Conservation (phyloP, 1,140 invertebrate species). For the Drosophila ercepeae region DNA sequence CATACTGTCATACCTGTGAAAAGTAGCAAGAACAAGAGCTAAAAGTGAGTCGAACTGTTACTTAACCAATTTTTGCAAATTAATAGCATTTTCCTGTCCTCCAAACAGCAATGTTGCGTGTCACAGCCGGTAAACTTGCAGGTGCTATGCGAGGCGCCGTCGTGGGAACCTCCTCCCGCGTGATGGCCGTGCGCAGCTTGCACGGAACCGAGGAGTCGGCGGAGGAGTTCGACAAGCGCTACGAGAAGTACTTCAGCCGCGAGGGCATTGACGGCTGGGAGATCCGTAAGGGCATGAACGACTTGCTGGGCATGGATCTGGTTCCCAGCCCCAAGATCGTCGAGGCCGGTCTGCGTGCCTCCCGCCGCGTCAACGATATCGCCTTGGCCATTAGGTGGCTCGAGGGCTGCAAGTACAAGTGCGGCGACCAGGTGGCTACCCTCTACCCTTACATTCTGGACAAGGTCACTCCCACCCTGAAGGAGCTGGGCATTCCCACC, state of each 20-base stretch:
- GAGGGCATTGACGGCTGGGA: conserved; percentile 98
- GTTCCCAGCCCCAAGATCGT: conserved; percentile 98
- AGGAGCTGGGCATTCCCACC: conserved; percentile 96
- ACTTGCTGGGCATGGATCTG: conserved; percentile 94
- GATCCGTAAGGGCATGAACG: conserved; percentile 94
- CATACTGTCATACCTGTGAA: conserved; percentile 32
- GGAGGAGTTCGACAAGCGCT: conserved; percentile 90
- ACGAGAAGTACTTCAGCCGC: conserved; percentile 94
- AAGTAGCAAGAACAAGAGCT: conserved; percentile 55
- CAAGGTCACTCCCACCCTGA: conserved; percentile 96
- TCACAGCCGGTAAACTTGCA: conserved; percentile 83
- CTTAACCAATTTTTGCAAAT: conserved; percentile 73
- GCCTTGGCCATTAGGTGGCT: conserved; percentile 96
- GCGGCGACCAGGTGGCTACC: conserved; percentile 90
- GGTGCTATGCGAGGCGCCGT: conserved; percentile 77
- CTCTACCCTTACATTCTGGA: conserved; percentile 97
- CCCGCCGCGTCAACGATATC: conserved; percentile 96
- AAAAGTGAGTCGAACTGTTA: conserved; percentile 71
- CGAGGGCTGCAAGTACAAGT: conserved; percentile 96
- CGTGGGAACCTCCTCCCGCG: conserved; percentile 48
- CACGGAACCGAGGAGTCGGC: conserved; percentile 85
- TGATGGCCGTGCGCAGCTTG: conserved; percentile 73
- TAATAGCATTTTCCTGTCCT: conserved; percentile 14
- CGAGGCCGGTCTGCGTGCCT: conserved; percentile 95
- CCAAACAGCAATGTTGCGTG: conserved; percentile 84